Evolutionary conservation across 2,888 invertebrate genomes (phyloP), one percentile per base, ranked within the genome.

Genomic region (Dryobota labecula): DNA sequence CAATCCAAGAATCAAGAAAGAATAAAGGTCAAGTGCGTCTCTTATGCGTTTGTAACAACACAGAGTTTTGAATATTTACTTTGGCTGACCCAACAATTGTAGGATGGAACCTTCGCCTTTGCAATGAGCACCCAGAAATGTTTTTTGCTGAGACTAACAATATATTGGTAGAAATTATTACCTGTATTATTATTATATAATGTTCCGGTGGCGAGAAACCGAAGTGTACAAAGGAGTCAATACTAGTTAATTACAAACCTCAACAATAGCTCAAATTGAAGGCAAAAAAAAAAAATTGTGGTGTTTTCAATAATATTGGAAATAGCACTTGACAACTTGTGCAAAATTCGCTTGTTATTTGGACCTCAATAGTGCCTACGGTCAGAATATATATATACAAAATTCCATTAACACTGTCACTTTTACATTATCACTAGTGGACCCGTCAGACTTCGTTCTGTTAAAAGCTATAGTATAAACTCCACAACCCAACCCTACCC

Each of bases 1-100:
- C 53, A 58, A 81, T 38, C 49, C 41, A 56, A 51, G 38, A 53
- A 38, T 15, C n/a, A n/a, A n/a, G n/a, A n/a, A n/a, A n/a, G n/a
- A n/a, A n/a, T 27, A 82, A 78, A 79, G 78, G 83, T 79, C 78
- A 79, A 82, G 78, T 78, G 66, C 56, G 24, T 67, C 62, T 45
- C 45, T 27, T 38, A 56, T 49, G 27, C 9, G 81, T 77, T 61
- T 67, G 41, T 78, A 78, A 82, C 58, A 64, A 71, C 63, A 49
- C 41, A 53, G n/a, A 43, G 51, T 49, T 72, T 53, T 45, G 56
- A 60, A 64, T 82, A 67, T 66, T 64, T 72, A 67, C 60, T 64
- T 78, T 58, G 41, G 4, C 27, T 47, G 43, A 36, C 49, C 56
- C 38, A 58, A 78, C 66, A 78, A 77, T 82, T 66, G 71, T 82